phyloP scores from a whole-genome alignment of 2,113 vertebrate genomes.

The Bubalus kerabau region DNA sequence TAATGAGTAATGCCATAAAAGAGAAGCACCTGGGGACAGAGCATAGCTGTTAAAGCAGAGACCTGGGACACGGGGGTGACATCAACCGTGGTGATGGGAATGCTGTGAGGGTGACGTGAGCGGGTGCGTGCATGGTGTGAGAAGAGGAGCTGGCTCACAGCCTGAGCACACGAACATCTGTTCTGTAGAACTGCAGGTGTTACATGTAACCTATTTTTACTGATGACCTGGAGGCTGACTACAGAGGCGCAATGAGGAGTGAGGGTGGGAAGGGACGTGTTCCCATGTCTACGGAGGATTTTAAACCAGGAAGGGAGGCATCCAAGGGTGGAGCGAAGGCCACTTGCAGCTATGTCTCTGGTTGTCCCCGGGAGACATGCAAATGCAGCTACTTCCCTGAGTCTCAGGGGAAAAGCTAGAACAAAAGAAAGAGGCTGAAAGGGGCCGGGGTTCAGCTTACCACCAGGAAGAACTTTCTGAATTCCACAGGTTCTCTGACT shows the following conservation, averaged over 20 bases:
- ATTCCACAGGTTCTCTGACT: background rate
- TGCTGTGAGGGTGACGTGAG: background rate
- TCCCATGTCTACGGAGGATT: accelerated
- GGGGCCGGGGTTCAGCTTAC: background rate
- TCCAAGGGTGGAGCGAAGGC: too few relatives aligned
- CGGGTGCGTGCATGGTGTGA: accelerated
- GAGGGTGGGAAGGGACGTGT: accelerated
- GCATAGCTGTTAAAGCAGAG: accelerated
- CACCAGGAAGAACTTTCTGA: background rate
- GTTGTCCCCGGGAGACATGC: background rate
- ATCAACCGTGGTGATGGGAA: too few relatives aligned
- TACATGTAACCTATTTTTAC: background rate
- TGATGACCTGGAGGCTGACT: background rate
- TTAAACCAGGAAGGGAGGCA: background rate
- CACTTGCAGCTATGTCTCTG: background rate
- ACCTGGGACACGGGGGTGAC: background rate
- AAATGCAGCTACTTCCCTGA: too few relatives aligned
- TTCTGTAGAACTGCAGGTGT: background rate
- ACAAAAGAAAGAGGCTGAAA: background rate
- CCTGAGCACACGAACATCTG: too few relatives aligned
- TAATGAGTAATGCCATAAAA: background rate
- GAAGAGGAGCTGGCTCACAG: background rate
- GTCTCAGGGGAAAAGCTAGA: background rate
- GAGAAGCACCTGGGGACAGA: accelerated
- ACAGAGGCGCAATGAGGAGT: accelerated